Percentiles rank a stretch among this genome's conserved stretches.
These are phyloP conservation scores for Caenorhabditis remanei DNA, from an alignment of 1,140 invertebrate species.

Conservation along the genomic window DNA sequence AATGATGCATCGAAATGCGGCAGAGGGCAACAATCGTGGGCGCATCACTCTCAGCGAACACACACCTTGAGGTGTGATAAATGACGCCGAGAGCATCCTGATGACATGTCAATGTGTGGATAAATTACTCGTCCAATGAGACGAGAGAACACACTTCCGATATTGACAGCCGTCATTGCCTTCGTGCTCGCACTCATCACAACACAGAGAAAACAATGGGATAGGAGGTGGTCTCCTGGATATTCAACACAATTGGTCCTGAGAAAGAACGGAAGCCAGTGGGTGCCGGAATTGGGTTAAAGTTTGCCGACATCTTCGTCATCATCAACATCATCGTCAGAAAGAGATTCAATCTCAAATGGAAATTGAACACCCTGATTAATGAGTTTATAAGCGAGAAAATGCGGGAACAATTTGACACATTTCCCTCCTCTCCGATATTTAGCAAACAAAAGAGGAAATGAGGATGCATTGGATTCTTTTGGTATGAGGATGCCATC, in stretches of 20 bases:
- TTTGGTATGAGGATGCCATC: no score
- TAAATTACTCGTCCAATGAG: slow-evolving; percentile 31
- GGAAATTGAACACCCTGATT: slow-evolving; percentile 55
- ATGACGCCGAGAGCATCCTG: not conserved
- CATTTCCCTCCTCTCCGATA: not conserved
- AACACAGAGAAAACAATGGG: slow-evolving; percentile 19
- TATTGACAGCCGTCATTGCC: slow-evolving; percentile 31
- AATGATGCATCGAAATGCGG: slow-evolving; percentile 42
- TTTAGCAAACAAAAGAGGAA: no score
- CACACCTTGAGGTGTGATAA: slow-evolving; percentile 25
- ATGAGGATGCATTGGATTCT: no score
- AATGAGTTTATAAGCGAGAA: slow-evolving; percentile 47
- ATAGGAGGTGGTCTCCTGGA: no score
- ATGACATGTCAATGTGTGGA: slow-evolving; percentile 43
- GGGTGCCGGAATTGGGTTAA: slow-evolving; percentile 34
- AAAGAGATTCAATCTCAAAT: slow-evolving; percentile 33
- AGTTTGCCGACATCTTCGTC: slow-evolving; percentile 28
- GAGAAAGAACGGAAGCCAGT: not conserved
- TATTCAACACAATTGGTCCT: slow-evolving; percentile 11
- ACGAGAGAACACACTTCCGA: slow-evolving; percentile 22
- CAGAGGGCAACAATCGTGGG: not conserved
- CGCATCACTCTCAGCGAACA: not conserved
- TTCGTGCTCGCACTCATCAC: not conserved
- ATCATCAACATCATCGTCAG: no score
- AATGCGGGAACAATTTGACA: slow-evolving; percentile 10